Base-by-base conservation (phyloP, 2,888 invertebrate genomes). In the Drosophila falleni region DNA sequence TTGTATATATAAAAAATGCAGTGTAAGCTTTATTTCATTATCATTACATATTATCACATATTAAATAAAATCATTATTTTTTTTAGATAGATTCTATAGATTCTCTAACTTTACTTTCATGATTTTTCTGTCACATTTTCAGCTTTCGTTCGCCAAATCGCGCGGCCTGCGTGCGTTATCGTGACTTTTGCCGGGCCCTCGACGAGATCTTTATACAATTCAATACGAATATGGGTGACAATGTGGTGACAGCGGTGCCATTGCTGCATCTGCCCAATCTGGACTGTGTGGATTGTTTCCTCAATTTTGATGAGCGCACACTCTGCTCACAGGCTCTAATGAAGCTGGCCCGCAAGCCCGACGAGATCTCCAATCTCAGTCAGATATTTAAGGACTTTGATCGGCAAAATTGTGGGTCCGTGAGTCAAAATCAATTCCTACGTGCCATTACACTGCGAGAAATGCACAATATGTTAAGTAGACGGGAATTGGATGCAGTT, bases 321-420 rank as follows among this genome's bases (percentile, higher is more conserved):
- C 90, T 93, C 35, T 94, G 95, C 41, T 94, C 95, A 1, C 93
- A 93, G 62, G 96, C 96, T 0, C 93, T 97, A 84, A 94, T 95
- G 91, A 96, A 96, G 89, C 93, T 97, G 19, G 94, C 95, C 37
- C 94, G 94, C 77, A 94, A 94, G 49, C 94, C 95, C 0, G 95
- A 96, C 80, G 94, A 95, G 72, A 93, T 95, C 39, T 95, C 95
- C 66, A 96, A 96, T 83, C 93, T 96, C 44, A 93, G 95, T 55
- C 95, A 95, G 50, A 93, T 96, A 33, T 95, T 96, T 87, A 93
- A 90, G 95, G 96, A 96, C 93, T 95, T 94, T 87, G 96, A 96
- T 92, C 94, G 93, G 59, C 93, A 94, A 73, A 94, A 94, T 41
- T 95, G 95, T 90, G 96, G 96, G 68, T 95, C 95, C 3, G 93